Percentiles rank a stretch among this genome's conserved stretches.
Evolutionary conservation across 2,888 invertebrate genomes (phyloP).

Genomic region (Stenichneumon culpator): DNA sequence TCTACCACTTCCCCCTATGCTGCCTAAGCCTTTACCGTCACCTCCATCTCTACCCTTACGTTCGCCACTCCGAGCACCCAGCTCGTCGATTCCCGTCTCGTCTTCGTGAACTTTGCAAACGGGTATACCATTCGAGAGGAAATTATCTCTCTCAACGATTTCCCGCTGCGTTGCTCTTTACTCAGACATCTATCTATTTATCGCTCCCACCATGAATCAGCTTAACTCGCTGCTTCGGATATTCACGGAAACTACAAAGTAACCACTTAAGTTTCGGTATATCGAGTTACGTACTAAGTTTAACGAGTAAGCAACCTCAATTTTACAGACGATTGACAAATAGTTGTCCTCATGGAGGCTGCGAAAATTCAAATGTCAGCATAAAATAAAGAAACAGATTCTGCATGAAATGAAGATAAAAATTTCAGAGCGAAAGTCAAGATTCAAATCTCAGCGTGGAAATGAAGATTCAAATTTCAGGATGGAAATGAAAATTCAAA

Average conservation of each 20-base stretch:
- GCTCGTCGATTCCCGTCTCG: constrained; percentile 19
- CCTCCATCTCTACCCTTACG: not conserved
- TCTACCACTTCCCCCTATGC: not conserved
- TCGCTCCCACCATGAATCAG: not conserved
- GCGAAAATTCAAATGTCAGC: not conserved
- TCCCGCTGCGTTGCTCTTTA: constrained; percentile 42
- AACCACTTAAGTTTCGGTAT: not conserved
- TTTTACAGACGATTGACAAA: not conserved
- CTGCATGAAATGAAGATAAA: too few relatives aligned
- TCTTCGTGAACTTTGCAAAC: constrained; percentile 15
- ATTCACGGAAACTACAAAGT: not conserved
- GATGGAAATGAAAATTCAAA: too few relatives aligned
- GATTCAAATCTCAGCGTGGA: not conserved
- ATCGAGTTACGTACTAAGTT: constrained; percentile 5
- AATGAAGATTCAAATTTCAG: not conserved
- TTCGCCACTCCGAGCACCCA: constrained; percentile 24
- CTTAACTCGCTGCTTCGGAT: not conserved
- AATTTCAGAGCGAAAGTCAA: not conserved
- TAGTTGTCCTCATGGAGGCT: not conserved
- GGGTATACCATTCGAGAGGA: constrained; percentile 49
- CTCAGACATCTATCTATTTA: constrained; percentile 30
- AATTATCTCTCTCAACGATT: constrained; percentile 54
- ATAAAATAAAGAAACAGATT: not conserved
- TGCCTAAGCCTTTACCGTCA: constrained; percentile 2
- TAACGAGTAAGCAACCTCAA: not conserved